Evolutionary conservation across 1,140 invertebrate genomes (phyloP).

Genomic region (Caenorhabditis briggsae): DNA sequence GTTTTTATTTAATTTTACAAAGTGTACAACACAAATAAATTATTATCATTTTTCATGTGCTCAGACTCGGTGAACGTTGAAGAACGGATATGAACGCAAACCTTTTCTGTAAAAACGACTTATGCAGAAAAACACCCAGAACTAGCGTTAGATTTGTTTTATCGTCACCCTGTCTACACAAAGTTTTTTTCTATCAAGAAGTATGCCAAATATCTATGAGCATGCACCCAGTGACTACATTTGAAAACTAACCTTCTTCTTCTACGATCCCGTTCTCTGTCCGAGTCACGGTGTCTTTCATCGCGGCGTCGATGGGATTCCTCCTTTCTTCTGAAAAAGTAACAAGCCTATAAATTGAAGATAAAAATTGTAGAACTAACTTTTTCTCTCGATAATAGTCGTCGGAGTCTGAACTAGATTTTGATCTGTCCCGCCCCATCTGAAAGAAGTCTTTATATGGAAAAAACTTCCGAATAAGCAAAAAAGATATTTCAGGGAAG

Average conservation of each 20-base stretch:
- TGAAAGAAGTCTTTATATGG: not conserved
- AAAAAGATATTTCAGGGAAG: too few species aligned
- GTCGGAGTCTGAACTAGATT: slow-evolving; percentile 28
- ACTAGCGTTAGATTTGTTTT: not conserved
- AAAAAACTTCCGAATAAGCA: not conserved
- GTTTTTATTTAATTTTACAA: slow-evolving; percentile 32
- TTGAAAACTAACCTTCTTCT: not conserved
- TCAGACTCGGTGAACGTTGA: slow-evolving; percentile 29
- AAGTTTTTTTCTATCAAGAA: not conserved
- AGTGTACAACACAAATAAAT: slow-evolving; percentile 38
- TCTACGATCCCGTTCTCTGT: slow-evolving; percentile 25
- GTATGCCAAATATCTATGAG: not conserved
- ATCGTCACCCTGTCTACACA: too few species aligned
- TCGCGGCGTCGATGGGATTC: slow-evolving; percentile 23
- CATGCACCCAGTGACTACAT: not conserved
- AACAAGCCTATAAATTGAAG: not conserved
- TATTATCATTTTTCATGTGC: slow-evolving; percentile 41
- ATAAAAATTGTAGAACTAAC: not conserved
- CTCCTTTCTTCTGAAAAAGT: slow-evolving; percentile 31
- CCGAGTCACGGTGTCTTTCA: slow-evolving; percentile 19
- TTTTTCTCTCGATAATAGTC: slow-evolving; percentile 16
- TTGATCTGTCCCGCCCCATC: slow-evolving; percentile 28
- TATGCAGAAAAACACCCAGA: not conserved
- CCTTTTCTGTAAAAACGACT: slow-evolving; percentile 55
- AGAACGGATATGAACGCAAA: slow-evolving; percentile 48